Conservation (phyloP, 2,888 invertebrate species). For the Lasioglossum zephyrum region DNA sequence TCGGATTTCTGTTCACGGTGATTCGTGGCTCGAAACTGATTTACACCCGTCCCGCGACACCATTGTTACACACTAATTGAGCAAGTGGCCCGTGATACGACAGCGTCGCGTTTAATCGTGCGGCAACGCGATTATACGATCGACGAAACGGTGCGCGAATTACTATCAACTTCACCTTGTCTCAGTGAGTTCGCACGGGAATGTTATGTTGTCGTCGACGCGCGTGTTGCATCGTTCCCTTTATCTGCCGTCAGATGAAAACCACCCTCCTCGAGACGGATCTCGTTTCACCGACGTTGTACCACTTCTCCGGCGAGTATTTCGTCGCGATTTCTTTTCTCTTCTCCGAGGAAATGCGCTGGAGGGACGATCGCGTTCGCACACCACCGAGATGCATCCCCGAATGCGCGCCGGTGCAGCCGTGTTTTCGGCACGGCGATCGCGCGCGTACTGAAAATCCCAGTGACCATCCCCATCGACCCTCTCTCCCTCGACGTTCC, state of each 20-base stretch:
- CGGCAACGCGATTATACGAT: not conserved
- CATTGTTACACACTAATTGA: conserved; percentile 1
- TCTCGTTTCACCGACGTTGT: not conserved
- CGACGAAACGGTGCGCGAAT: not conserved
- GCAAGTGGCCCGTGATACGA: not conserved
- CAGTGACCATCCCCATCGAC: conserved; percentile 76
- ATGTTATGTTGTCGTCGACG: not conserved
- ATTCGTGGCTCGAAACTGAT: not conserved
- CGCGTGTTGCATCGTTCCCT: not conserved
- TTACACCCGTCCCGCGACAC: not conserved
- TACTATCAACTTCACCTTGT: not conserved
- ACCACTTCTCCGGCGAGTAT: not conserved
- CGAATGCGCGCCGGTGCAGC: conserved; percentile 16
- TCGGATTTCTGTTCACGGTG: not conserved
- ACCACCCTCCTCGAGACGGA: not conserved
- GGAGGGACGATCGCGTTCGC: conserved; percentile 4
- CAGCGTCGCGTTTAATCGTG: not conserved
- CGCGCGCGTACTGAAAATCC: conserved; percentile 81
- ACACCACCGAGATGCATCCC: conserved; percentile 2
- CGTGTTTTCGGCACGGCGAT: conserved; percentile 79
- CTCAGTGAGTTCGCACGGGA: not conserved
- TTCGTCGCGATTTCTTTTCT: not conserved
- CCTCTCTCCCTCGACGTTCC: conserved; percentile 61
- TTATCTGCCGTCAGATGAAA: not conserved
- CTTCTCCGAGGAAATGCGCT: not conserved